A percentile compares a stretch with the other conserved stretches of the same genome.
Conservation (phyloP, 2,797 vertebrate genomes). For the Molossus alvarezi region DNA sequence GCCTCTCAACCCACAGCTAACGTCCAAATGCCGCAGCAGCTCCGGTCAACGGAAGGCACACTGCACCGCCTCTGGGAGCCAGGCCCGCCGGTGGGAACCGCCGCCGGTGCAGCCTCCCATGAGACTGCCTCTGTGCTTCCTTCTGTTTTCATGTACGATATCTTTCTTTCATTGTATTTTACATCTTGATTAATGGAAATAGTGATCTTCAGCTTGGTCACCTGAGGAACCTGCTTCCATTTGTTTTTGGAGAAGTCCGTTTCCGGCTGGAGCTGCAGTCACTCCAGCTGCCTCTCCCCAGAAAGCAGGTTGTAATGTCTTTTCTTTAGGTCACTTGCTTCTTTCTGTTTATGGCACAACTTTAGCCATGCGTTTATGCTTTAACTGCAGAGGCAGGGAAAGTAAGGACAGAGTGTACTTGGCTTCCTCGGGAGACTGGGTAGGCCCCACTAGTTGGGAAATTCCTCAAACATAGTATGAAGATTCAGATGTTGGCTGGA, state of each 20-base stretch:
- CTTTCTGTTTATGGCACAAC: background rate
- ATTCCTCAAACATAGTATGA: background rate
- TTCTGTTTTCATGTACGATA: slow-evolving; percentile 72
- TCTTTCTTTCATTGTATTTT: slow-evolving; percentile 81
- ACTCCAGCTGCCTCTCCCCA: background rate
- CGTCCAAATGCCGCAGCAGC: background rate
- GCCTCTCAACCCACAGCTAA: accelerated
- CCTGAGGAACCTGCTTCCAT: slow-evolving; percentile 20
- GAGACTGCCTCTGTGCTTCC: background rate
- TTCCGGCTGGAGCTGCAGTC: background rate
- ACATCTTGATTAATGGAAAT: slow-evolving; percentile 73
- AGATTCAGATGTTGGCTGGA: background rate
- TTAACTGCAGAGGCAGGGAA: background rate
- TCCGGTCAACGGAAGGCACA: background rate
- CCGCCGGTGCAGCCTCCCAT: background rate
- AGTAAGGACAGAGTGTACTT: background rate
- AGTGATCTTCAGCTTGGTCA: slow-evolving; percentile 72
- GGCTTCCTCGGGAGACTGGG: background rate
- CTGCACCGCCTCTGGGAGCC: background rate
- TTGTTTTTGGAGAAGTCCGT: slow-evolving; percentile 51
- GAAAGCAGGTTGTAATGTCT: background rate
- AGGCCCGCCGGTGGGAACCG: background rate
- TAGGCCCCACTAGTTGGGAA: background rate
- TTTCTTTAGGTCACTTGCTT: background rate
- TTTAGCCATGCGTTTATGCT: background rate